Evolutionary conservation across 2,113 vertebrate genomes (phyloP), one percentile per base, ranked within the genome.

Genomic region (Neomonachus schauinslandi): DNA sequence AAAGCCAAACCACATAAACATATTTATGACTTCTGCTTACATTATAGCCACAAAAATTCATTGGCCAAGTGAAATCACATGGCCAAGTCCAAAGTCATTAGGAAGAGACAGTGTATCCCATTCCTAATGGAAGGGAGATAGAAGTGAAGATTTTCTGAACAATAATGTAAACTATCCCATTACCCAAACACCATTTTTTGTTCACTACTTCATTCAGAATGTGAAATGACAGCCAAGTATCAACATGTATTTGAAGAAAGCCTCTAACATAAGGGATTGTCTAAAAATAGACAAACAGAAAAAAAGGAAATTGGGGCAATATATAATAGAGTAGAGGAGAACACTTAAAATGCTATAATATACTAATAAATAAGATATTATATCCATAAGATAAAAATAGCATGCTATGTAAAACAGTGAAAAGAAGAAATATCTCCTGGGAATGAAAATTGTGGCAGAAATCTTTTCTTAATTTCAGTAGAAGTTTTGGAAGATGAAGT

Each of bases 111-210:
- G 26, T 71, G 4, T 65, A 18, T 91, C 76, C 71, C 18, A 36
- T 14, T 80, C 24, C 63, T 36, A 49, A 11, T 33, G 6, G 19
- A 79, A 83, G 21, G 19, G 33, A 59, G 33, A 59, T 24, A 69
- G 53, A 59, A 84, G 46, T 91, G 46, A 95, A 11, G 69, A 39
- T 76, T 94, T 97, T 36, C 26, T 93, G 53, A 96, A 65, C 15
- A 61, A 19, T 80, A 42, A 53, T 80, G 11, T 87, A 53, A 91
- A 59, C 19, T n/a, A 89, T 72, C 22, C 16, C 57, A 14, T 95
- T 88, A 79, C 11, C 46, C 24, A 5, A 49, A 57, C 33, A 4
- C 22, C 5, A 14, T 69, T 67, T 31, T 94, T 53, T n/a, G 10
- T 59, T 85, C 53, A 89, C 33, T 55, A 69, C 18, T 49, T 91